phyloP scores from a whole-genome alignment of 35 echinoderm and acorn worm genomes.

The Amphiura filiformis region DNA sequence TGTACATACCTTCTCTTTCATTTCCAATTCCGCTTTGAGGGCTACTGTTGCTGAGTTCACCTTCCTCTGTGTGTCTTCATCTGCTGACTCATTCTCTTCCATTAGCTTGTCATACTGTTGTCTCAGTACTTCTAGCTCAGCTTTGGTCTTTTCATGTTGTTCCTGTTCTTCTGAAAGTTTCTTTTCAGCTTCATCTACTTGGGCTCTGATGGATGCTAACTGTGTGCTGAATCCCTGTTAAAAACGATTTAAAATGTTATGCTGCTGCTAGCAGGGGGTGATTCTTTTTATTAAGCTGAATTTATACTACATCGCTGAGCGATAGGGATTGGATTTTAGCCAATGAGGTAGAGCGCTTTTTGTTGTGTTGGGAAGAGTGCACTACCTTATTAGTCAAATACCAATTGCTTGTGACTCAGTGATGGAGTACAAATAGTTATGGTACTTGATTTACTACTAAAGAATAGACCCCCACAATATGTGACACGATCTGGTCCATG shows the following conservation, averaged over 20 bases:
- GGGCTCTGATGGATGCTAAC: constrained; percentile 53
- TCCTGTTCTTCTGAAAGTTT: constrained; percentile 64
- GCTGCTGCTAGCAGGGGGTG: too few species aligned
- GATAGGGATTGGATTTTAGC: too few species aligned
- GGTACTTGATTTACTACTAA: too few species aligned
- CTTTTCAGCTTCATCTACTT: constrained; percentile 65
- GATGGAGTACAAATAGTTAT: too few species aligned
- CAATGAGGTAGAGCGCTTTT: too few species aligned
- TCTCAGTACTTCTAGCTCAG: constrained; percentile 68
- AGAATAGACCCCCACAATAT: too few species aligned
- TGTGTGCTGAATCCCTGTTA: constrained; percentile 77
- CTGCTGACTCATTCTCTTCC: constrained; percentile 45
- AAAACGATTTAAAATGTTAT: not conserved
- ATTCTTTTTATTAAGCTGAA: not conserved
- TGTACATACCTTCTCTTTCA: constrained; percentile 67
- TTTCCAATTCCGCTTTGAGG: constrained; percentile 57
- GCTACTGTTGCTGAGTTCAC: constrained; percentile 64
- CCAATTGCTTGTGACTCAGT: too few species aligned
- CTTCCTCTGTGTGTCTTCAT: constrained; percentile 68
- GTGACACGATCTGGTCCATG: too few species aligned
- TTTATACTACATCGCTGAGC: too few species aligned
- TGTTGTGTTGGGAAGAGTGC: too few species aligned
- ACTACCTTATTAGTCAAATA: too few species aligned
- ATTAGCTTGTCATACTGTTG: constrained; percentile 49
- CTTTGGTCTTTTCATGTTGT: constrained; percentile 75